A percentile compares a stretch with the other conserved stretches of the same genome.
Conservation (phyloP, 2,113 vertebrate genomes). For the Amblyornis subalaris region DNA sequence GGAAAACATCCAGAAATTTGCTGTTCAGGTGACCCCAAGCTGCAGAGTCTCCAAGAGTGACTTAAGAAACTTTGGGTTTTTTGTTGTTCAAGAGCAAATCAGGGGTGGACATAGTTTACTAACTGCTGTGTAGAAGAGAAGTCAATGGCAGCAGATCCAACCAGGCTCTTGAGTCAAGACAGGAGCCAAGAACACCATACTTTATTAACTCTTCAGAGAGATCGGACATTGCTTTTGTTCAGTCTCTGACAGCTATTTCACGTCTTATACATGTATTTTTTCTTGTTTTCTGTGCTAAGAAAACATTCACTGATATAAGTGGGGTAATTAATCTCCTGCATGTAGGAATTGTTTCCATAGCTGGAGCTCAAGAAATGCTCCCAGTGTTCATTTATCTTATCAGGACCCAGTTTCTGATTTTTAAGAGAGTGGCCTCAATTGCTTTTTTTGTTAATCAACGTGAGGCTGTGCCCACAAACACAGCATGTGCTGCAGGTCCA, state of each 20-base stretch:
- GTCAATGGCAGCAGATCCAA: neutral
- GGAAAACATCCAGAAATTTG: neutral
- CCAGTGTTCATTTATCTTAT: neutral
- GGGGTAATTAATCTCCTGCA: neutral
- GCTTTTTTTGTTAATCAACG: neutral
- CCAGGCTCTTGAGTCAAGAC: neutral
- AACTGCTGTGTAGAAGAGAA: neutral
- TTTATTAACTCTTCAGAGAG: neutral
- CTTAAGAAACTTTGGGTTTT: neutral
- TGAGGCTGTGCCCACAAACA: neutral
- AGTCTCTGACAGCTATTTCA: neutral
- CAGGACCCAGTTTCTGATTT: neutral
- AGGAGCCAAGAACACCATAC: neutral
- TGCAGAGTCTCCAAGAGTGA: neutral
- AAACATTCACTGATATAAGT: neutral
- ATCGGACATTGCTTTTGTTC: neutral
- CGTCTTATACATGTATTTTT: neutral
- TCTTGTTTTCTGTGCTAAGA: neutral
- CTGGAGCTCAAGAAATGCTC: neutral
- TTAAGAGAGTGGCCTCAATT: neutral
- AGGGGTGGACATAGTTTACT: neutral
- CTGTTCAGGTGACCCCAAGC: neutral
- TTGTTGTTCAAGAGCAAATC: neutral
- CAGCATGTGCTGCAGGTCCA: neutral
- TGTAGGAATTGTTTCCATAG: neutral